Conservation (phyloP, 1,140 invertebrate species). For the Ceratina australensis region DNA sequence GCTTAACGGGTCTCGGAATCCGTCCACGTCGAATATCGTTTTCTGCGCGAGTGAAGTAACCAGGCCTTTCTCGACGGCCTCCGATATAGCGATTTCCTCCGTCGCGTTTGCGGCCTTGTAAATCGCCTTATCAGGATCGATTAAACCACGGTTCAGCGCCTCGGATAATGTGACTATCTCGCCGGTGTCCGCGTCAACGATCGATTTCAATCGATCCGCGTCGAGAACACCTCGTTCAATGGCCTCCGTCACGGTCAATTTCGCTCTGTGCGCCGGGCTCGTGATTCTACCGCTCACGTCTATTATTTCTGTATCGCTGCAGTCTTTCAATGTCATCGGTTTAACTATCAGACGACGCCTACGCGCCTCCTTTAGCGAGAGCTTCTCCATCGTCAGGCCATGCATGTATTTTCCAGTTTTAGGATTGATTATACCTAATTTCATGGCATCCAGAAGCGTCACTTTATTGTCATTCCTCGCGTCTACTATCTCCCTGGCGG, state of each 20-base stretch:
- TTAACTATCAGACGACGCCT: constrained; percentile 89
- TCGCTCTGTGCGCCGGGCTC: constrained; percentile 88
- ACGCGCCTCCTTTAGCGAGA: constrained; percentile 90
- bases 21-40: constrained; percentile 95
- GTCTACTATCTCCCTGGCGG: constrained; percentile 90
- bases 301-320: constrained; percentile 89
- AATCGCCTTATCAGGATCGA: constrained; percentile 84
- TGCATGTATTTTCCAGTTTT: constrained; percentile 90
- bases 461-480: constrained; percentile 88
- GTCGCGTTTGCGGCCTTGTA: constrained; percentile 86
- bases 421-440: constrained; percentile 87
- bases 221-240: constrained; percentile 92
- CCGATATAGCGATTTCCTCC: constrained; percentile 86
- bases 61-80: constrained; percentile 92
- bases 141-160: constrained; percentile 89
- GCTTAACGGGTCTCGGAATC: constrained; percentile 91
- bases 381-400: constrained; percentile 85
- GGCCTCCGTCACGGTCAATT: constrained; percentile 90
- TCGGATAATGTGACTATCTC: constrained; percentile 91
- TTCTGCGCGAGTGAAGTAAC: constrained; percentile 92
- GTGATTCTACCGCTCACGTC: constrained; percentile 88
- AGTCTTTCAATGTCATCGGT: constrained; percentile 94
- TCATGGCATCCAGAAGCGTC: constrained; percentile 89
- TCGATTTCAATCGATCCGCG: constrained; percentile 86
- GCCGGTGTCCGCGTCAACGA: constrained; percentile 88